Conservation (phyloP, 2,113 vertebrate species). For the Tetrao urogallus region DNA sequence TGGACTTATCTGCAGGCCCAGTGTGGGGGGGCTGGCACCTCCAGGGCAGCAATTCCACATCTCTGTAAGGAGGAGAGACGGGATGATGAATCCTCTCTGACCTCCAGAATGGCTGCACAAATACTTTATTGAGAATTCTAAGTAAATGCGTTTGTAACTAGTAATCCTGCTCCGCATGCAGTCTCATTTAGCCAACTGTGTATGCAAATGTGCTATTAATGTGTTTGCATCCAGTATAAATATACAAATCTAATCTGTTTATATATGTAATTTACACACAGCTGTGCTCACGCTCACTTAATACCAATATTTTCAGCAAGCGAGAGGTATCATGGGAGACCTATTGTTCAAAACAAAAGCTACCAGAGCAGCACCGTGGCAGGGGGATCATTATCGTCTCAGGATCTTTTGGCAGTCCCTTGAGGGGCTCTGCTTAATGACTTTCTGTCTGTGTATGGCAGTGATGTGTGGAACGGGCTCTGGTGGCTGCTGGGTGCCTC, state of each 20-base stretch:
- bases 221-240: constrained; percentile 76
- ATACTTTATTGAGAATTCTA: constrained; percentile 53
- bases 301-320: constrained; percentile 71
- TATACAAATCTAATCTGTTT: constrained; percentile 75
- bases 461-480: fast-evolving
- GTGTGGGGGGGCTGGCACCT: not conserved
- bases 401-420: constrained; percentile 30
- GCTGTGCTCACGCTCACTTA: constrained; percentile 75
- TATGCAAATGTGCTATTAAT: constrained; percentile 77
- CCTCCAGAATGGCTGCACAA: constrained; percentile 39
- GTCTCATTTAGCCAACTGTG: constrained; percentile 64
- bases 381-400: constrained; percentile 38
- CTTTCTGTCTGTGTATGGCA: not conserved
- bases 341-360: constrained; percentile 74
- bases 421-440: not conserved
- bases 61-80: not conserved
- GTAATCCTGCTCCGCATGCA: constrained; percentile 58
- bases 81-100: constrained; percentile 33
- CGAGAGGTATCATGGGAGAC: constrained; percentile 59
- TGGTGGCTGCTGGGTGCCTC: not conserved
- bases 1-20: not conserved
- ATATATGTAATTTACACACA: constrained; percentile 78
- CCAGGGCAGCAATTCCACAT: not conserved
- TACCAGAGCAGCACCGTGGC: not conserved
- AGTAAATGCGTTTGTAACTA: constrained; percentile 57